A percentile compares a stretch with the other conserved stretches of the same genome.
phyloP scores from a whole-genome alignment of 2,113 vertebrate species.

The Cottus gobio region DNA sequence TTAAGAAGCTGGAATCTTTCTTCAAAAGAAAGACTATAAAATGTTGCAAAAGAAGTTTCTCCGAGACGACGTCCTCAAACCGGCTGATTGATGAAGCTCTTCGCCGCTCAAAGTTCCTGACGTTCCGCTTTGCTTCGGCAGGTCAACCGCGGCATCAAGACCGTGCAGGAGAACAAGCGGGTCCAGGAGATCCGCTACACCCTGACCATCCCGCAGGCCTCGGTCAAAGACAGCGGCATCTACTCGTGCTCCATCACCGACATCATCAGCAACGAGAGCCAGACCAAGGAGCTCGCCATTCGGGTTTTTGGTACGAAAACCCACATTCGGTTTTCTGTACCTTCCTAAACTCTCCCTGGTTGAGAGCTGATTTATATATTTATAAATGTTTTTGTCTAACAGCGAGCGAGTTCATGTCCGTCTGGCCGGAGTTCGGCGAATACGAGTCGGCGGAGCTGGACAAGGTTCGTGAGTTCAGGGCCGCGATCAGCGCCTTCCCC shows the following conservation, averaged over 20 bases:
- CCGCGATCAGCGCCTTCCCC: conserved; percentile 89
- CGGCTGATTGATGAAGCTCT: no score
- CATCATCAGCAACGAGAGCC: conserved; percentile 87
- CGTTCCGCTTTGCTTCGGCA: conserved; percentile 43
- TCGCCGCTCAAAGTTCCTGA: neutral
- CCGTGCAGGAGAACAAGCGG: conserved; percentile 78
- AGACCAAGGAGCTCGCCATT: conserved; percentile 88
- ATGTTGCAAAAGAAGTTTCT: no score
- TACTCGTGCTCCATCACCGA: conserved; percentile 93
- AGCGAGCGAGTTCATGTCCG: conserved; percentile 89
- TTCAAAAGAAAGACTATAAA: no score
- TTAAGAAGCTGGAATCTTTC: no score
- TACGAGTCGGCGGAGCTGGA: conserved; percentile 91
- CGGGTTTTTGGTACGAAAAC: conserved; percentile 88
- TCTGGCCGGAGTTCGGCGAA: conserved; percentile 84
- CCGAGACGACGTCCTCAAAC: no score
- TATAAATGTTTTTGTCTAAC: no score
- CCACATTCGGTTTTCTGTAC: neutral
- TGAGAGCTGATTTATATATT: conserved; percentile 4
- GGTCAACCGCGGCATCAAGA: conserved; percentile 75
- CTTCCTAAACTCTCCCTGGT: neutral
- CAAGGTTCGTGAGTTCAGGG: conserved; percentile 89
- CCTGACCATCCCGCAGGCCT: conserved; percentile 89
- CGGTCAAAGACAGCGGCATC: conserved; percentile 92
- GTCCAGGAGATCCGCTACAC: conserved; percentile 87